Evolutionary conservation across 2,797 vertebrate genomes (phyloP).

Genomic region (Labeo calbasu): DNA sequence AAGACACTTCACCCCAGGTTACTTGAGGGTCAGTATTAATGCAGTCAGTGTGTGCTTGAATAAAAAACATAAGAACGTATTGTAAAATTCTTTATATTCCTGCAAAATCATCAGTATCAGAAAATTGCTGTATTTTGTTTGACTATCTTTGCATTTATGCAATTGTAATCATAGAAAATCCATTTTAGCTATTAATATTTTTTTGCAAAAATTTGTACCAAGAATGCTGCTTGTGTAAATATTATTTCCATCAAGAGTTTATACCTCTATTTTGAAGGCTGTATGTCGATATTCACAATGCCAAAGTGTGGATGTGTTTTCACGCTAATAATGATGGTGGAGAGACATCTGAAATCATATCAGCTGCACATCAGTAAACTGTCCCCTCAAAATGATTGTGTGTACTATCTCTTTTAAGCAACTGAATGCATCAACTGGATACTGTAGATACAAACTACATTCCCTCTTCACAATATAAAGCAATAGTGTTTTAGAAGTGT

Average conservation of each 20-base stretch:
- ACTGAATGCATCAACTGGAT: conserved; percentile 32
- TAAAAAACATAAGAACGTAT: not conserved
- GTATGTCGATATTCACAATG: conserved; percentile 48
- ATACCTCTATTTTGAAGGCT: conserved; percentile 34
- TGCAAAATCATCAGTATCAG: not conserved
- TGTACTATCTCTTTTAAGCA: conserved; percentile 29
- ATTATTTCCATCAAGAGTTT: conserved; percentile 26
- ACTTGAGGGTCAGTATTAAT: not conserved
- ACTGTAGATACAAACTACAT: conserved; percentile 46
- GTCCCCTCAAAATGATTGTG: not conserved
- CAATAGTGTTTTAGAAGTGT: conserved; percentile 63
- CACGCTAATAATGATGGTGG: conserved; percentile 11
- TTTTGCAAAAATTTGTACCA: conserved; percentile 23
- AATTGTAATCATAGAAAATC: not conserved
- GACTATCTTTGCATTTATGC: not conserved
- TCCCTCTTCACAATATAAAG: conserved; percentile 61
- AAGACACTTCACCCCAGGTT: not conserved
- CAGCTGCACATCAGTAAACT: not conserved
- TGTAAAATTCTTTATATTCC: not conserved
- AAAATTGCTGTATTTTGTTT: not conserved
- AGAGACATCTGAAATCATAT: conserved; percentile 1
- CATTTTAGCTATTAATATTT: conserved; percentile 5
- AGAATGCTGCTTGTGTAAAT: conserved; percentile 37
- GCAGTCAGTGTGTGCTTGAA: not conserved
- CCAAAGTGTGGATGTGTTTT: conserved; percentile 57